Conservation (phyloP, 2,797 vertebrate species). For the Enteromius fasciolatus region DNA sequence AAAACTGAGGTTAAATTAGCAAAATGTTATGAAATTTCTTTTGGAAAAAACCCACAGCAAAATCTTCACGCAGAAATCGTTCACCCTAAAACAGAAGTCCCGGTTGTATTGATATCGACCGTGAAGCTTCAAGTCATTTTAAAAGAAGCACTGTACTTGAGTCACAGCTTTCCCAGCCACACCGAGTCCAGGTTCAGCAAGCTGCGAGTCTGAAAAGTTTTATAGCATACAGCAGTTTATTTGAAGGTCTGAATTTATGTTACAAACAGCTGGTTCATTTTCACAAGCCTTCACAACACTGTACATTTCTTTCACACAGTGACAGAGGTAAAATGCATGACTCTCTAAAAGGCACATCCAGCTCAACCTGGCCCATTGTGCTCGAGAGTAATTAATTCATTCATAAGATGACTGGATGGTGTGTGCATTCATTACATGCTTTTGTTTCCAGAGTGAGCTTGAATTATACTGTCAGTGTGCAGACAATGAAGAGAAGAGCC, state of each 20-base stretch:
- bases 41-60: too few species aligned
- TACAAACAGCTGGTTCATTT: slow-evolving; percentile 22
- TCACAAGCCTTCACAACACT: slow-evolving; percentile 26
- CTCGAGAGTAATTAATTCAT: slow-evolving; percentile 46
- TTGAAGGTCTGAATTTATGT: slow-evolving; percentile 17
- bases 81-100: background rate
- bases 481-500: slow-evolving; percentile 46
- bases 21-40: too few species aligned
- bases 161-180: background rate
- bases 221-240: background rate
- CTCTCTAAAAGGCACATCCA: slow-evolving; percentile 15
- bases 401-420: slow-evolving; percentile 47
- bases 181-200: background rate
- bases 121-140: background rate
- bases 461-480: slow-evolving; percentile 33
- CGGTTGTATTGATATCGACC: too few species aligned
- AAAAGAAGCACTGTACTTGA: background rate
- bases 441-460: slow-evolving; percentile 40
- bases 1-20: too few species aligned
- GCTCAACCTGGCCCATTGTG: slow-evolving; percentile 39
- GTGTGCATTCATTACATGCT: slow-evolving; percentile 49
- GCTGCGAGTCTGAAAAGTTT: background rate
- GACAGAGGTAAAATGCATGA: background rate
- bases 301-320: slow-evolving; percentile 17
- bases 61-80: background rate